Base-by-base conservation (phyloP, 2,797 vertebrate genomes). In the Manis crassicaudata region DNA sequence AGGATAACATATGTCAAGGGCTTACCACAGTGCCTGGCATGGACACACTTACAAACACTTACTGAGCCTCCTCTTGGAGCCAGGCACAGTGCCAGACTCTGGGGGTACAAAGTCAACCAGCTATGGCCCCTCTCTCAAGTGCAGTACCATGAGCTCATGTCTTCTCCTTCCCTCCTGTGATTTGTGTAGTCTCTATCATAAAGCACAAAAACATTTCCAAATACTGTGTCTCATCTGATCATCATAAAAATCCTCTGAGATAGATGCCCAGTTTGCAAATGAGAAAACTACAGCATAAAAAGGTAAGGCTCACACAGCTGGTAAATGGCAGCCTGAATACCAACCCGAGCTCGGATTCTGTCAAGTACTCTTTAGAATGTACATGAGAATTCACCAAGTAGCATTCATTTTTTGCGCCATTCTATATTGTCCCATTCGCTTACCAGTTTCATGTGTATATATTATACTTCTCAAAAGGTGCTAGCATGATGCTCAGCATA, bases 61-160 rank as follows among this genome's bases (percentile, higher is more conserved):
- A 32, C 83, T 37, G 90, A 35, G 60, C 10, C 43, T 79, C 70
- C n/a, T 70, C 52, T 70, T 5, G 21, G 76, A 67, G 54, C 9
- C 4, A 40, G 82, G 43, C 72, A 54, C 13, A 12, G 35, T 17
- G 72, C 91, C 62, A 90, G 40, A 25, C 7, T 9, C 27, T 13
- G 37, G 46, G 56, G 37, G 32, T 60, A 46, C 35, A 40, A 43
- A 83, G 60, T 90, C 72, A 50, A 35, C 75, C 14, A 85, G 83
- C 84, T 52, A 32, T 0, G 1, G 63, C n/a, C 52, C 82, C 27
- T 7, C 23, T 9, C 54, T 82, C 77, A 56, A 50, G 52, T 0
- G 0, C 13, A 25, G 29, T 7, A 14, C 14, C 21, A 9, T 9
- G 7, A 8, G 29, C 21, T 5, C 50, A 46, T 1, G 7, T 60